Percentiles rank a stretch among this genome's conserved stretches.
phyloP scores from a whole-genome alignment of 2,797 vertebrate genomes.

The Hypotaenidia okinawae region DNA sequence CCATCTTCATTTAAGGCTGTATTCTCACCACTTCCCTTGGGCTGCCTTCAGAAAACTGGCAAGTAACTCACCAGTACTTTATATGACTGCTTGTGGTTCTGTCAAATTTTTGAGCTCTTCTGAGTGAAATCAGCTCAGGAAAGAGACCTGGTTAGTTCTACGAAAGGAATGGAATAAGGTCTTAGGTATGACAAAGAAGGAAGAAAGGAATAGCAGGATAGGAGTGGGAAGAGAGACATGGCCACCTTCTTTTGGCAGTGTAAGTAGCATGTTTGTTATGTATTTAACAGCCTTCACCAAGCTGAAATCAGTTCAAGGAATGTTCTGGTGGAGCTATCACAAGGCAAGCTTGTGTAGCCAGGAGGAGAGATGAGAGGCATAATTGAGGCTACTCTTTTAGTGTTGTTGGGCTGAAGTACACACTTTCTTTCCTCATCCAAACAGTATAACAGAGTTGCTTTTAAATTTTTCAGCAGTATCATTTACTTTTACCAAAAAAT shows the following conservation, averaged over 20 bases:
- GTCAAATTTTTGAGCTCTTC: neutral
- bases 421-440: neutral
- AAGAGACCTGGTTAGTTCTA: neutral
- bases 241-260: fast-evolving
- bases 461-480: neutral
- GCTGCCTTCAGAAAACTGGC: neutral
- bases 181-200: neutral
- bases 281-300: neutral
- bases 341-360: neutral
- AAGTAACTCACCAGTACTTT: neutral
- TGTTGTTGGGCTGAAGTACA: neutral
- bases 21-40: neutral
- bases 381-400: neutral
- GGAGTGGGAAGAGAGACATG: neutral
- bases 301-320: neutral
- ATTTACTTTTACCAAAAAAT: neutral
- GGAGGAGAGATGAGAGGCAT: neutral
- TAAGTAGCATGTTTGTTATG: neutral
- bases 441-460: neutral
- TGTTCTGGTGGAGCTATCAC: neutral
- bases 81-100: too few relatives aligned
- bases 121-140: neutral
- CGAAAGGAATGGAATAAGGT: neutral
- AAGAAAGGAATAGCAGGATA: neutral
- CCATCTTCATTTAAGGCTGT: neutral